These are phyloP conservation scores for Dicrostonyx torquatus DNA, from an alignment of 2,797 vertebrate genomes.

Conservation along the genomic window DNA sequence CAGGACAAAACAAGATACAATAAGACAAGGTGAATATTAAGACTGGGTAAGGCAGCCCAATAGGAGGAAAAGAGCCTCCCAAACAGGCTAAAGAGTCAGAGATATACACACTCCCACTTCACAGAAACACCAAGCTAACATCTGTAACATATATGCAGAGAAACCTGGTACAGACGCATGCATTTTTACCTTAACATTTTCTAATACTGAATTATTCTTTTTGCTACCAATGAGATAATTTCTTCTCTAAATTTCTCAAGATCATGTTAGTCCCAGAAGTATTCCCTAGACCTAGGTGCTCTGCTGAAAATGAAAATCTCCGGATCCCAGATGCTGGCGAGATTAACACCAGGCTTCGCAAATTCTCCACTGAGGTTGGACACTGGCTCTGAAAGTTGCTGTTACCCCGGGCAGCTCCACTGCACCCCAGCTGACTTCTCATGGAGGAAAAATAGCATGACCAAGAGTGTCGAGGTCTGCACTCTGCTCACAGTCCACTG, in stretches of 20 bases:
- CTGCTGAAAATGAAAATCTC: background rate
- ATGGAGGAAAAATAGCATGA: background rate
- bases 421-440: background rate
- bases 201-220: background rate
- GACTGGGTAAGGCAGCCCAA: background rate
- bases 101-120: background rate
- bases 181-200: conserved; percentile 3
- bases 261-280: background rate
- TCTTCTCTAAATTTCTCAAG: background rate
- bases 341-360: background rate
- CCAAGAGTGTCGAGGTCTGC: background rate
- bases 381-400: background rate
- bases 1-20: background rate
- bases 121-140: background rate
- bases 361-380: background rate
- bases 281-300: background rate
- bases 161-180: background rate
- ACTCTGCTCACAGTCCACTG: background rate
- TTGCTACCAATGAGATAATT: background rate
- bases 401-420: background rate
- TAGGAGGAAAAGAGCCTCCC: background rate
- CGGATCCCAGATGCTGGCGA: background rate
- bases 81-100: background rate
- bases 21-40: background rate
- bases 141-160: background rate